Conservation (phyloP, 2,888 invertebrate species). For the Tetropium fuscum region DNA sequence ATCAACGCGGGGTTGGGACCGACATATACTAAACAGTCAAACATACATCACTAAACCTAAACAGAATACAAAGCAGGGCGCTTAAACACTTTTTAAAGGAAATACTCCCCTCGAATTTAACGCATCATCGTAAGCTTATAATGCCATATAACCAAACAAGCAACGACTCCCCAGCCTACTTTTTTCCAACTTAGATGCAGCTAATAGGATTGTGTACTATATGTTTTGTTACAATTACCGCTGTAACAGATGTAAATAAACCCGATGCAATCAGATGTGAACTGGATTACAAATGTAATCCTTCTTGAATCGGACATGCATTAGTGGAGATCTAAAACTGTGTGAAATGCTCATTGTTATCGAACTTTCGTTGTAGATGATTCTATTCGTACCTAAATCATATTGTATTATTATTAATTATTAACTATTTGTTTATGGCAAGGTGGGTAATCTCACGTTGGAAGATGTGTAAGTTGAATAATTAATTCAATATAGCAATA, state of each 20-base stretch:
- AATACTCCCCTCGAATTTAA: constrained; percentile 38
- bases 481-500: no score
- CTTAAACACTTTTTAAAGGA: constrained; percentile 47
- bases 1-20: no score
- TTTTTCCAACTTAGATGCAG: constrained; percentile 34
- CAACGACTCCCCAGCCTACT: constrained; percentile 25
- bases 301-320: constrained; percentile 51
- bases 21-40: no score
- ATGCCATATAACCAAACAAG: constrained; percentile 45
- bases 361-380: constrained; percentile 1
- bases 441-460: no score
- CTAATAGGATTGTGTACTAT: constrained; percentile 57
- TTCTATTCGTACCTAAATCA: no score
- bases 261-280: constrained; percentile 46
- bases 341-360: constrained; percentile 42
- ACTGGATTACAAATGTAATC: constrained; percentile 57
- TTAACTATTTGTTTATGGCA: no score
- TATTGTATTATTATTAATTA: no score
- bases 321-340: constrained; percentile 50
- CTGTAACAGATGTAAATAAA: constrained; percentile 61
- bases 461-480: no score
- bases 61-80: constrained; percentile 30
- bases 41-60: constrained; percentile 30
- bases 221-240: constrained; percentile 63
- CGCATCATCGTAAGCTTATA: constrained; percentile 43